phyloP scores from a whole-genome alignment of 2,797 vertebrate genomes.

The Lerista edwardsae region DNA sequence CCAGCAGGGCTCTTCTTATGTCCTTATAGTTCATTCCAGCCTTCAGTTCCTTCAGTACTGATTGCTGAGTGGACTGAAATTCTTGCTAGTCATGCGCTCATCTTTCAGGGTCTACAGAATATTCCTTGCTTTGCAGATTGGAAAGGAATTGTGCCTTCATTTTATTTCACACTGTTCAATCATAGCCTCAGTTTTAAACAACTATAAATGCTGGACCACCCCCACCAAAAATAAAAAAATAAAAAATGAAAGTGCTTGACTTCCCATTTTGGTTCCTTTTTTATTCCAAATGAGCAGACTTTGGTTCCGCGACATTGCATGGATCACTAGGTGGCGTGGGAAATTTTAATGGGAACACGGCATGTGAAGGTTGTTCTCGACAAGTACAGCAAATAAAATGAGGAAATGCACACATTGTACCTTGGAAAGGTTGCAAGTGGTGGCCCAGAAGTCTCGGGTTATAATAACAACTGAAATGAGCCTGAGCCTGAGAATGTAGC shows the following conservation, averaged over 20 bases:
- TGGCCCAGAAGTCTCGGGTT: conserved; percentile 74
- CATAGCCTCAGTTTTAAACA: conserved; percentile 44
- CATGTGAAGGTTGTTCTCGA: conserved; percentile 73
- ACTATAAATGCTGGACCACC: background rate
- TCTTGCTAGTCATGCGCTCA: background rate
- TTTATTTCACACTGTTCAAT: conserved; percentile 59
- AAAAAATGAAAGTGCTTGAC: background rate
- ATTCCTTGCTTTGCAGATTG: conserved; percentile 41
- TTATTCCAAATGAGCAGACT: conserved; percentile 32
- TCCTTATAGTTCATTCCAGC: background rate
- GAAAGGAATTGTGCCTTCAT: conserved; percentile 35
- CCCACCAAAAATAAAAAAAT: conserved; percentile 34
- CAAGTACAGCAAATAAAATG: conserved; percentile 77
- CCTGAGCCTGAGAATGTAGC: conserved; percentile 78
- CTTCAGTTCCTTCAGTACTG: background rate
- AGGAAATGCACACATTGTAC: conserved; percentile 76
- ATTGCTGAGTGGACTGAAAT: background rate
- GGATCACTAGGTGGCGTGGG: conserved; percentile 50
- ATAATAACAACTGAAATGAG: conserved; percentile 87
- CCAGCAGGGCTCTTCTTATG: too few species aligned
- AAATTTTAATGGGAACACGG: conserved; percentile 69
- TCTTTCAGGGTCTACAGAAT: background rate
- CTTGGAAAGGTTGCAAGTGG: conserved; percentile 71
- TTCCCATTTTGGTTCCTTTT: background rate
- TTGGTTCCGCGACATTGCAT: conserved; percentile 47